Base-by-base conservation (phyloP, 37 sponge, comb jelly and placozoan genomes). In the Hexactinellida sp. region DNA sequence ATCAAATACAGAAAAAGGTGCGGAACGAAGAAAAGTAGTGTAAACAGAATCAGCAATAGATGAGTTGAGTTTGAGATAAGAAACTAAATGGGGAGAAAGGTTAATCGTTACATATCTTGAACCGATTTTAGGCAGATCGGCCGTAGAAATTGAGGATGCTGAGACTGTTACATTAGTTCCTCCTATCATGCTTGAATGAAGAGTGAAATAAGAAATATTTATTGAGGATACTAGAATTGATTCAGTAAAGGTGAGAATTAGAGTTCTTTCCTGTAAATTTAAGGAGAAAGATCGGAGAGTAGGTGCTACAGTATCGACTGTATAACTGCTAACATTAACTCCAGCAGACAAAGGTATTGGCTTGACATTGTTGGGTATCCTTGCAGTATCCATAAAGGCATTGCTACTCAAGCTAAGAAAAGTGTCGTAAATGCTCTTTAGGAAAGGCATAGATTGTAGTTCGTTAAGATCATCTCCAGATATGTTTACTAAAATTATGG, bases 181-280 rank as follows among this genome's bases (percentile, higher is more conserved):
- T 30, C 86, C 82, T 21, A 87, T 85, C 54, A 85, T 86, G 36
- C 82, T 88, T 0, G 89, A 85, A 37, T 85, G 91, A 7, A 91
- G 39, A 0, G 37, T 38, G 0, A 91, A 51, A 23, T 82, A n/a
- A 25, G 83, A 85, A 13, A 84, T 16, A 28, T 54, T 41, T 24
- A 91, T 32, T 28, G 87, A 55, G 23, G 85, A 34, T 35, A 86
- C 92, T 3, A 39, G 86, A n/a, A 94, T 90, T 36, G 93, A 91
- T 41, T 95, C 96, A 83, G 83, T 47, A 55, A 93, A 95, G 9
- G 91, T 88, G 36, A 95, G 87, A 0, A 84, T 35, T 1, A 93
- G 82, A 19, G 25, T 32, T 37, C 92, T 88, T 37, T 24, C 51
- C 39, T 95, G 88, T 24, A 95, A 37, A 76, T 95, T 90, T 24